A percentile compares a stretch with the other conserved stretches of the same genome.
phyloP scores from a whole-genome alignment of 2,797 vertebrate species.

The Spinus pinus region DNA sequence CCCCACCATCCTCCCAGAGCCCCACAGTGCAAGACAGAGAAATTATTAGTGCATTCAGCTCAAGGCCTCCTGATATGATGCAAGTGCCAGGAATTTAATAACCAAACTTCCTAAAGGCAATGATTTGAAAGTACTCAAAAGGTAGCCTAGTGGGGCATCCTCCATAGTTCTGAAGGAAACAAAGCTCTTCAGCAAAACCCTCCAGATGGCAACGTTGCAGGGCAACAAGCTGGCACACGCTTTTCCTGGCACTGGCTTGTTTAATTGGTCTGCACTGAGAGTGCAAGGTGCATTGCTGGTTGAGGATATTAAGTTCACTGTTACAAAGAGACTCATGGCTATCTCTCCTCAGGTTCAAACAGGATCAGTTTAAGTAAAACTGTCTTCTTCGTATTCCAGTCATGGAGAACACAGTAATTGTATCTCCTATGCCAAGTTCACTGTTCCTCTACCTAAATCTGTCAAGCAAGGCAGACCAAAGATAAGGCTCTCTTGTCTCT shows the following conservation, averaged over 20 bases:
- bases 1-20: not conserved
- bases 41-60: not conserved
- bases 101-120: not conserved
- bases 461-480: not conserved
- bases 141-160: not conserved
- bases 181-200: not conserved
- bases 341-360: not conserved
- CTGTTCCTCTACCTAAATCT: not conserved
- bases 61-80: not conserved
- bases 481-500: not conserved
- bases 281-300: not conserved
- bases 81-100: not conserved
- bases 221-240: not conserved
- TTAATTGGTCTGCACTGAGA: not conserved
- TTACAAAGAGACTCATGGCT: not conserved
- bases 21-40: not conserved
- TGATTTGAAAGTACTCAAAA: not conserved
- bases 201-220: not conserved
- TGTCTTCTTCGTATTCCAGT: not conserved
- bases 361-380: not conserved
- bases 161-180: not conserved
- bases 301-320: not conserved
- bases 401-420: not conserved
- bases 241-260: not conserved
- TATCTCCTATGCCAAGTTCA: not conserved